Evolutionary conservation across 2,888 invertebrate genomes (phyloP), one percentile per base, ranked within the genome.

Genomic region (Sminthurinus aureus): DNA sequence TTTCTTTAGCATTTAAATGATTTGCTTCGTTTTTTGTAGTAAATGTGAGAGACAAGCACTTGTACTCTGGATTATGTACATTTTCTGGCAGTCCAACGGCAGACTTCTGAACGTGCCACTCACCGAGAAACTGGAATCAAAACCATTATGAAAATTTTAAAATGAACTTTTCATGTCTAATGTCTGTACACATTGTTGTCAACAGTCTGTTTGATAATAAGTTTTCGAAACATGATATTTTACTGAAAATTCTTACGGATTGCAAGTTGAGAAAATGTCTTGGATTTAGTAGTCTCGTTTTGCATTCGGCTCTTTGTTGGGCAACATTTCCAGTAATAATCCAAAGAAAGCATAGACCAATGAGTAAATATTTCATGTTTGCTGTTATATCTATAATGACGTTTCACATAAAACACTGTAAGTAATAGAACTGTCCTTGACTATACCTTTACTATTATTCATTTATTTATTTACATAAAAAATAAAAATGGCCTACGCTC

Each of bases 181-280:
- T 20, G 6, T 13, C 6, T n/a, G 67, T 67, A 8, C 12, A 8
- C 6, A n/a, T 6, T 18, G 9, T 12, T 58, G 9, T 12, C 58
- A 58, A 58, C 9, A 58, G 11, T 58, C 15, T 58, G 15, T 12
- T 58, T 58, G 9, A 58, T 15, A 15, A 12, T 9, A n/a, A 66
- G 9, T n/a, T 11, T 11, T 11, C 20, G 66, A 22, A 24, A 24
- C 15, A 24, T 69, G 9, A 73, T 26, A 26, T 26, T 22, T 22
- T 73, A 11, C 18, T 73, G 9, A 22, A 11, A 22, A 26, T 6
- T 20, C 26, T 74, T 51, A 76, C 76, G 12, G 18, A 9, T 1
- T 51, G 52, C 8, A 76, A n/a, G 20, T 76, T 76, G 50, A 76
- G 50, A 52, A 76, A 76, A 20, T 76, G 76, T 51, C 76, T 76